Conservation (phyloP, 1,140 invertebrate genomes). For the Thalassaphorura encarpata region DNA sequence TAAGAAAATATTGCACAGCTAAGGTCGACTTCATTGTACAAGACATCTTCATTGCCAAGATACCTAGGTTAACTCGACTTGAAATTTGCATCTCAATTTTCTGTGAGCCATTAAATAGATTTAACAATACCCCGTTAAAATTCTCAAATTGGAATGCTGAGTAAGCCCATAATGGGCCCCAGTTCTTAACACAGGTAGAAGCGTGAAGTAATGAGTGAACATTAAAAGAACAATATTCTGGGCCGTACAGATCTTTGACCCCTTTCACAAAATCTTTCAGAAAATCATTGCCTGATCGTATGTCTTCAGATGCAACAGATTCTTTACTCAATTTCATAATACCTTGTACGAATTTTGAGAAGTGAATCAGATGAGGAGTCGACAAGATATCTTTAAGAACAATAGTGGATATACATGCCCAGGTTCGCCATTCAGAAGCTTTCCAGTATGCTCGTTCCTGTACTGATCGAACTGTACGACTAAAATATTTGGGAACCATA, state of each 20-base stretch:
- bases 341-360: conserved; percentile 19
- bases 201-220: conserved; percentile 27
- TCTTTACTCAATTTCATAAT: conserved; percentile 1
- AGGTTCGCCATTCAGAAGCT: conserved; percentile 32
- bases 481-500: conserved; percentile 26
- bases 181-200: conserved; percentile 19
- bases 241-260: conserved; percentile 17
- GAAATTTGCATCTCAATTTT: conserved; percentile 1
- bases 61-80: background rate
- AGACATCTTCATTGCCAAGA: background rate
- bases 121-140: conserved; percentile 21
- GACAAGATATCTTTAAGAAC: conserved; percentile 24
- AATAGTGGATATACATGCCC: conserved; percentile 28
- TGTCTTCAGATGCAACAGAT: conserved; percentile 9
- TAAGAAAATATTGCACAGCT: background rate
- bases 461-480: conserved; percentile 21
- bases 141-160: conserved; percentile 33
- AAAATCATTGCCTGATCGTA: conserved; percentile 14
- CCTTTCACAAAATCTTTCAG: conserved; percentile 4
- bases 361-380: conserved; percentile 29
- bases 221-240: conserved; percentile 26
- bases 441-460: conserved; percentile 27
- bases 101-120: conserved; percentile 10
- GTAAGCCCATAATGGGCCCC: conserved; percentile 30
- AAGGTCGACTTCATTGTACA: background rate